Base-by-base conservation (phyloP, 2,797 vertebrate species). In the Sebastes miniatus region DNA sequence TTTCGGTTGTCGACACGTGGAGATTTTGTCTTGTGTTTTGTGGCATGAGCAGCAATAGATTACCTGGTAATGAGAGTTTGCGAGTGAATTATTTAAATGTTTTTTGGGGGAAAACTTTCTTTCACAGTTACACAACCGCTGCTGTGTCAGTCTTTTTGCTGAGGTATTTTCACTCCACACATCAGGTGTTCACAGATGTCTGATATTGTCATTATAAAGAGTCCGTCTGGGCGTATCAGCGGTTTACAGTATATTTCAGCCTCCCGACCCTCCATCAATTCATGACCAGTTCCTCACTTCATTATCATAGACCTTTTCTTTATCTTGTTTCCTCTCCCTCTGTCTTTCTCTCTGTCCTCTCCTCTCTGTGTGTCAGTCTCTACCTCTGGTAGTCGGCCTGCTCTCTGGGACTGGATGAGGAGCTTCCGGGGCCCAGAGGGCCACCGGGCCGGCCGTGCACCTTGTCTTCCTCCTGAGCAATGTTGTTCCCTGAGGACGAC, bases 351-450 rank as follows among this genome's bases (percentile, higher is more conserved):
- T 39, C 25, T 57, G 16, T 59, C 69, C 39, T 59, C 47, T 73
- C 77, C 76, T 68, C 69, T 69, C 72, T 36, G 69, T 59, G 52
- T 2, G 9, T 73, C 74, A 57, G 84, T 89, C 83, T 94, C 88
- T 94, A 94, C 89, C 93, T 93, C 84, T 94, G 93, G 88, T 92
- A 95, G 72, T 96, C 95, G 4, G 83, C 90, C 83, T 93, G 93
- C 83, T 96, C 95, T 89, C 93, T 86, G n/a, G 95, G 95, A 86
- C 94, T 96, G 73, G 95, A 94, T 18, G 96, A 95, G 71, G 94
- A 93, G 87, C 93, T 93, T 13, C 90, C 87, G 1, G 94, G 86
- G 54, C 83, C 81, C 91, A 91, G 34, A 83, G 91, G 72, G 13
- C 93, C 81, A 75, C 91, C 63, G 6, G 89, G 61, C 70, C 90